Base-by-base conservation (phyloP, 2,888 invertebrate genomes). In the Platerodrilus igneus region DNA sequence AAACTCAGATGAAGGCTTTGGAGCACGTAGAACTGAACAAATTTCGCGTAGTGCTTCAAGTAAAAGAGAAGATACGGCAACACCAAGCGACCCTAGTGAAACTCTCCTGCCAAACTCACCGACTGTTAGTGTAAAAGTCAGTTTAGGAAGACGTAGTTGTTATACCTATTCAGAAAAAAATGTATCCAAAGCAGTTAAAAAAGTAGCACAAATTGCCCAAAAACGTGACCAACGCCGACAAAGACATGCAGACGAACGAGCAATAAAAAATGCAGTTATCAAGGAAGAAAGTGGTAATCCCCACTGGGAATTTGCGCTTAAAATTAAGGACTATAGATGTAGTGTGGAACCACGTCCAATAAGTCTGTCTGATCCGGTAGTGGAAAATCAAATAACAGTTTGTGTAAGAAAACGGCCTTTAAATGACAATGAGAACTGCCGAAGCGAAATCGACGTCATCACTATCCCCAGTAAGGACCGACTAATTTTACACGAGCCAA, bases 351-450 rank as follows among this genome's bases (percentile, higher is more conserved):
- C 89, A 70, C 77, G 85, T 57, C 94, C 95, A 13, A 73, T 96
- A 37, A 77, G 81, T 22, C 86, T 88, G 52, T 78, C 79, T 35
- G 95, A 94, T 66, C 68, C 78, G 0, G 84, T 92, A 10, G 85
- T 87, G 56, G 89, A 91, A 67, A 92, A 94, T 67, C 93, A 94
- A 71, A 97, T 97, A 57, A 92, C 92, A n/a, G 97, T 97, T 4
- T 97, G 97, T 71, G 95, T 99, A 1, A 73, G 99, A 45, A 99
- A 97, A 69, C 76, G 99, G 54, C 99, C 99, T 26, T 73, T 99
- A 39, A 96, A 94, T 65, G 92, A 91, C 59, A 94, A 91, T 73
- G 96, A 96, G 70, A 40, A 75, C 1, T 67, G 65, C 28, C 82
- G 85, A 50, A 91, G 89, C 61, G 96, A 96, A 74, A 86, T 95